phyloP scores from a whole-genome alignment of 2,888 invertebrate genomes.

The Shargacucullia verbasci region DNA sequence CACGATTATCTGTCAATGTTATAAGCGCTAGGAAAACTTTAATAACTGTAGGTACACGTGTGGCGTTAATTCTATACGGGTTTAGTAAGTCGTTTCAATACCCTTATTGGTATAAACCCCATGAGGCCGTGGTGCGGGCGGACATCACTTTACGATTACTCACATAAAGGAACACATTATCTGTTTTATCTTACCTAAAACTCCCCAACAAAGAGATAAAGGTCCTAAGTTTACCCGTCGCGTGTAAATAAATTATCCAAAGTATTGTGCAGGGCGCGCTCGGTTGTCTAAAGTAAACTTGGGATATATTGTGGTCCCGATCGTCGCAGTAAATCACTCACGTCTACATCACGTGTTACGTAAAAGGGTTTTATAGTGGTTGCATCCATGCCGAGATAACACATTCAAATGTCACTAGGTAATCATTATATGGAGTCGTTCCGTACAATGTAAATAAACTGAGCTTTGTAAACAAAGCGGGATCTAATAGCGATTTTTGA shows the following conservation, averaged over 20 bases:
- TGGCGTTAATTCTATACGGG: conserved; percentile 37
- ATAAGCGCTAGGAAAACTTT: conserved; percentile 57
- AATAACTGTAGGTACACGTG: conserved; percentile 47
- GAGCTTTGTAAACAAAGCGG: conserved; percentile 41
- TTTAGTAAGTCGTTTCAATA: conserved; percentile 45
- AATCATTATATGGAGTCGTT: conserved; percentile 47
- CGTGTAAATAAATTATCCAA: conserved; percentile 85
- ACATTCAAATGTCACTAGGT: conserved; percentile 64
- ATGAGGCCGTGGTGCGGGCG: conserved; percentile 70
- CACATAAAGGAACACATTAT: conserved; percentile 84
- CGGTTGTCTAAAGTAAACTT: conserved; percentile 83
- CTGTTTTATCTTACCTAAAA: conserved; percentile 84
- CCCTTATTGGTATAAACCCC: conserved; percentile 65
- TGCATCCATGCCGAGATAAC: conserved; percentile 76
- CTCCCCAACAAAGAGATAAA: conserved; percentile 85
- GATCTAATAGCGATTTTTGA: conserved; percentile 44
- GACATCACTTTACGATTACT: conserved; percentile 78
- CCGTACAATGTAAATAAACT: conserved; percentile 42
- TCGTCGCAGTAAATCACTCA: conserved; percentile 80
- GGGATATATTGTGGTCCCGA: conserved; percentile 75
- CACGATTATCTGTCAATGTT: conserved; percentile 64
- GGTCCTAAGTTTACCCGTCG: conserved; percentile 76
- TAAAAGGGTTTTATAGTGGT: conserved; percentile 80
- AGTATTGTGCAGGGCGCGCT: conserved; percentile 74
- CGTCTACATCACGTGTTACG: conserved; percentile 74